A percentile compares a stretch with the other conserved stretches of the same genome.
phyloP scores from a whole-genome alignment of 2,797 vertebrate genomes.

The Anas flavirostris region DNA sequence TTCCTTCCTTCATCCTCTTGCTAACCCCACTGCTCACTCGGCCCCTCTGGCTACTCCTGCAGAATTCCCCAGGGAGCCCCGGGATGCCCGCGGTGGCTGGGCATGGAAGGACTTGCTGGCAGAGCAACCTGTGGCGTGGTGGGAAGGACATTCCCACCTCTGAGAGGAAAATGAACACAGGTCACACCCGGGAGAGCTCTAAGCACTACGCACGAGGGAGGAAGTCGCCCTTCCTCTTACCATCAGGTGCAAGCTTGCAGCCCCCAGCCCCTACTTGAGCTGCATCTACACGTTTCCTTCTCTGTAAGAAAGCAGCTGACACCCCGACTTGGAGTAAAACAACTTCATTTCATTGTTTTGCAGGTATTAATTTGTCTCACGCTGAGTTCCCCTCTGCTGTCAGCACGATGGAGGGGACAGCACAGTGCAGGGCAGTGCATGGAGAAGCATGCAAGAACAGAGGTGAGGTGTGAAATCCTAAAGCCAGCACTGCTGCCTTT shows the following conservation, averaged over 20 bases:
- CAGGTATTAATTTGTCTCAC: not conserved
- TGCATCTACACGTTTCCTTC: not conserved
- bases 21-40: not conserved
- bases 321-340: not conserved
- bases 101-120: fast-evolving
- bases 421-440: not conserved
- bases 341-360: not conserved
- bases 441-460: not conserved
- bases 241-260: not conserved
- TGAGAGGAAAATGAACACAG: not conserved
- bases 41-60: not conserved
- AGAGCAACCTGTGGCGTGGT: not conserved
- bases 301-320: not conserved
- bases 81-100: fast-evolving
- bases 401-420: not conserved
- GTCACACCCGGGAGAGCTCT: not conserved
- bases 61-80: not conserved
- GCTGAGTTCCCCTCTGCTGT: not conserved
- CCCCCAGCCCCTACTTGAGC: not conserved
- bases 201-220: fast-evolving
- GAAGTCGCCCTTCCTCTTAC: not conserved
- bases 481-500: not conserved
- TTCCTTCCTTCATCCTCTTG: not conserved
- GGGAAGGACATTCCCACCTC: not conserved
- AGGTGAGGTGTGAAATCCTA: not conserved